Percentiles rank a stretch among this genome's conserved stretches.
Evolutionary conservation across 1,140 invertebrate species (phyloP).

Genomic region (Neodiprion lecontei): DNA sequence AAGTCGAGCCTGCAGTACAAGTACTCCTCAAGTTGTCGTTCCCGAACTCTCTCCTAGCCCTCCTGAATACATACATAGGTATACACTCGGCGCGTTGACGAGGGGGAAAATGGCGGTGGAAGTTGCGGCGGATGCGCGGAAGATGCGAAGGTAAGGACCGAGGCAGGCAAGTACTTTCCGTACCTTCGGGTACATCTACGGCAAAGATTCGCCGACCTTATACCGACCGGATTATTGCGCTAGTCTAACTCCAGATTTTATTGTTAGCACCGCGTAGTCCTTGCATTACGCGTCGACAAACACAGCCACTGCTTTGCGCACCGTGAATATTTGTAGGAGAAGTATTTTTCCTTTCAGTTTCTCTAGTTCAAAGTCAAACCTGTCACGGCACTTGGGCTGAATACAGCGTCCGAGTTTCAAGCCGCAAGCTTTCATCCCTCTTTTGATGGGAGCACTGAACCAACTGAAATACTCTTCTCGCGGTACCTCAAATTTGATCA

Average conservation of each 20-base stretch:
- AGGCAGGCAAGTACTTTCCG: not conserved
- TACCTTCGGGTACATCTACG: not conserved
- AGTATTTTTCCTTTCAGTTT: too few species aligned
- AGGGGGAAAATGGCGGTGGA: not conserved
- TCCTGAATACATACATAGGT: not conserved
- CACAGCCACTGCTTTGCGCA: too few species aligned
- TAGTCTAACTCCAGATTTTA: constrained; percentile 1
- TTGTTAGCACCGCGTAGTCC: not conserved
- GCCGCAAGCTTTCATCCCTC: too few species aligned
- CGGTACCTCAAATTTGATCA: too few species aligned
- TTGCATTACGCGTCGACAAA: not conserved
- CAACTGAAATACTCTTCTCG: too few species aligned
- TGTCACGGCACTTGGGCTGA: too few species aligned
- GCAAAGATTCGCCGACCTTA: not conserved
- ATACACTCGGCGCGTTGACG: too few species aligned
- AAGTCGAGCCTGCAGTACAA: constrained; percentile 2
- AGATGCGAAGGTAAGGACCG: not conserved
- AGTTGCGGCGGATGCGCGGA: not conserved
- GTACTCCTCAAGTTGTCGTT: constrained; percentile 1
- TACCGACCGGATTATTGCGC: not conserved
- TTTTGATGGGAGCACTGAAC: too few species aligned
- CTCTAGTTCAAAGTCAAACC: too few species aligned
- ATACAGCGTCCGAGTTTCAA: too few species aligned
- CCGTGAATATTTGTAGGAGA: too few species aligned
- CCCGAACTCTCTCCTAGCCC: not conserved